Evolutionary conservation across 2,888 invertebrate genomes (phyloP).

Genomic region (Allolobophora icterica): DNA sequence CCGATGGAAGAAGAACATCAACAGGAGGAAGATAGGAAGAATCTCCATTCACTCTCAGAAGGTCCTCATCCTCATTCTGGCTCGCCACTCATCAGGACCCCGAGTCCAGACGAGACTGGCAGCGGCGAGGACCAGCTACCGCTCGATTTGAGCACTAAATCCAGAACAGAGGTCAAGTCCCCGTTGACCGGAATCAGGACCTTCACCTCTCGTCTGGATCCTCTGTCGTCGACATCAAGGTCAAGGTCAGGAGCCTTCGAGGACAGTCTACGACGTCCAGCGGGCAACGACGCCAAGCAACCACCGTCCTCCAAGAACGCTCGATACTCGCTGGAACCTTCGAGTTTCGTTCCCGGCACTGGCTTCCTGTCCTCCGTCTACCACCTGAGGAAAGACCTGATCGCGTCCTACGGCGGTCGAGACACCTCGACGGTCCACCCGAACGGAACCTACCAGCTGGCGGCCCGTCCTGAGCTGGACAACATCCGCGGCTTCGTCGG

Average conservation of each 20-base stretch:
- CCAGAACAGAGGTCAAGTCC: too few species aligned
- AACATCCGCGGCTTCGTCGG: slow-evolving; percentile 22
- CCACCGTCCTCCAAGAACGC: neutral
- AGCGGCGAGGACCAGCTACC: too few species aligned
- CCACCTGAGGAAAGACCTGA: neutral
- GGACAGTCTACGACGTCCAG: too few species aligned
- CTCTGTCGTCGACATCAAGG: too few species aligned
- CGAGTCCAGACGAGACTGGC: too few species aligned
- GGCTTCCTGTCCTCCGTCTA: neutral
- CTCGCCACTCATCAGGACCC: too few species aligned
- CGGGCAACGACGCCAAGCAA: too few species aligned
- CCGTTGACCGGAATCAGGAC: too few species aligned
- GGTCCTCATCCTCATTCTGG: too few species aligned
- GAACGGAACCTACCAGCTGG: neutral
- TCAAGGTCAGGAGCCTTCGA: too few species aligned
- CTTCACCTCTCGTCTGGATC: too few species aligned
- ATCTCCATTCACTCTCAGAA: neutral
- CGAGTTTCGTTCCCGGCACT: neutral
- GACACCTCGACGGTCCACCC: neutral
- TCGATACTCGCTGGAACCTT: neutral
- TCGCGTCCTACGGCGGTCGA: slow-evolving; percentile 14
- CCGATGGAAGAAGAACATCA: neutral
- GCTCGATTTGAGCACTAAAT: neutral
- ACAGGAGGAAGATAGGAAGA: neutral
- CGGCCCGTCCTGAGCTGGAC: neutral